Conservation (phyloP, 2,888 invertebrate genomes). For the Vannuccia rotundouncinata region DNA sequence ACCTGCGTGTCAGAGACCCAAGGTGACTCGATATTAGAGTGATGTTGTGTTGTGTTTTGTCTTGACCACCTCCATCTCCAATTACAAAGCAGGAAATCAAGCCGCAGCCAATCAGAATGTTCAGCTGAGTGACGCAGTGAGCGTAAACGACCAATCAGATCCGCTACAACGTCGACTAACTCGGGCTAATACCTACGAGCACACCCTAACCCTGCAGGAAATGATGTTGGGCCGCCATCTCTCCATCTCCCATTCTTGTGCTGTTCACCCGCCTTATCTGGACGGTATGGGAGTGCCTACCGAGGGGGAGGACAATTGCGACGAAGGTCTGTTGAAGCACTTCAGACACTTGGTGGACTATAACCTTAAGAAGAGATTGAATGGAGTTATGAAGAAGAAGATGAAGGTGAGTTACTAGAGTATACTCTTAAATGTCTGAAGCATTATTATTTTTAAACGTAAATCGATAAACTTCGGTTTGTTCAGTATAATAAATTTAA, state of each 20-base stretch:
- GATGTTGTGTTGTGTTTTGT: no score
- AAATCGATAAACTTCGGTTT: no score
- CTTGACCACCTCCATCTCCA: no score
- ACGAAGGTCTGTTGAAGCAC: neutral
- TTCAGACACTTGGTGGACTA: neutral
- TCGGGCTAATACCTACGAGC: neutral
- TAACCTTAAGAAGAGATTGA: neutral
- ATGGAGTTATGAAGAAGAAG: neutral
- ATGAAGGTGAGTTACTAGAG: neutral
- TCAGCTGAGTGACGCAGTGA: slow-evolving; percentile 64
- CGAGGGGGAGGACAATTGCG: neutral
- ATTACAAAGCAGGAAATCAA: neutral
- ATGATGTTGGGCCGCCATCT: neutral
- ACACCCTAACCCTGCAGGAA: neutral
- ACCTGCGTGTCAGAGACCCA: no score
- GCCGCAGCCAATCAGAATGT: slow-evolving; percentile 61
- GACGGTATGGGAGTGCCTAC: neutral
- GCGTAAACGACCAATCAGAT: neutral
- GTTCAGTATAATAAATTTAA: no score
- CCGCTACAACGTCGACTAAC: neutral
- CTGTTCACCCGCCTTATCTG: neutral
- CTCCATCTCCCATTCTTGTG: neutral
- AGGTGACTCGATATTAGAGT: no score
- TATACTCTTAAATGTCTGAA: no score
- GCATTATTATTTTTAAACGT: no score